Conservation (phyloP, 2,113 vertebrate species). For the Chlamydotis undulata region DNA sequence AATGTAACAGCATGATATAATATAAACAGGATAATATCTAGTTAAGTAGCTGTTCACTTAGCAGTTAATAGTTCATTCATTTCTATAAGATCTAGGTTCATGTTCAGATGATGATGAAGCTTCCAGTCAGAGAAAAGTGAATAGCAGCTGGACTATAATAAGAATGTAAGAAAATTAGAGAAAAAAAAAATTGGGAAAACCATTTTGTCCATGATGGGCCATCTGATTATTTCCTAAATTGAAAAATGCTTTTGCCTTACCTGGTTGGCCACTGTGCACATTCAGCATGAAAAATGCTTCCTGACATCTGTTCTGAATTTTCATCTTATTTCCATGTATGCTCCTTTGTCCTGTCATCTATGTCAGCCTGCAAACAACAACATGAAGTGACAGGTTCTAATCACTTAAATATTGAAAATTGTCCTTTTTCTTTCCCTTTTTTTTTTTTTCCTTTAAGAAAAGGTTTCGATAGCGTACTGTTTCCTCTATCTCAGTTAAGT, state of each 20-base stretch:
- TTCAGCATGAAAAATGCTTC: constrained; percentile 26
- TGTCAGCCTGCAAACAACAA: constrained; percentile 47
- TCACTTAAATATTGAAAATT: constrained; percentile 32
- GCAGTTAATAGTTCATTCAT: background rate
- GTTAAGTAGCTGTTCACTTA: background rate
- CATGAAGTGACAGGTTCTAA: constrained; percentile 24
- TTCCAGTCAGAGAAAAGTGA: background rate
- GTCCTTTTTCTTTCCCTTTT: background rate
- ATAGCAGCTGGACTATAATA: background rate
- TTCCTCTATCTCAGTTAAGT: background rate
- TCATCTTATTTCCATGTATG: constrained; percentile 30
- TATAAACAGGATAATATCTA: background rate
- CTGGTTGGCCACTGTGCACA: constrained; percentile 23
- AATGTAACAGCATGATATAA: background rate
- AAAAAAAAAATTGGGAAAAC: constrained; percentile 20
- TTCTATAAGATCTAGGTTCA: background rate
- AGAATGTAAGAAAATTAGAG: constrained; percentile 4
- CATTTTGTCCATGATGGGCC: background rate
- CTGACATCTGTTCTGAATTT: constrained; percentile 73
- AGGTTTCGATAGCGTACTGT: background rate
- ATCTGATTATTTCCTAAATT: constrained; percentile 64
- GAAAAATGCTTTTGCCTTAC: constrained; percentile 52
- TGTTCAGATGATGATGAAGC: background rate
- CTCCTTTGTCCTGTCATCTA: constrained; percentile 50
- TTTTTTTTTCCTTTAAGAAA: background rate